phyloP scores from a whole-genome alignment of 35 echinoderm and acorn worm species.

The Diadema setosum region DNA sequence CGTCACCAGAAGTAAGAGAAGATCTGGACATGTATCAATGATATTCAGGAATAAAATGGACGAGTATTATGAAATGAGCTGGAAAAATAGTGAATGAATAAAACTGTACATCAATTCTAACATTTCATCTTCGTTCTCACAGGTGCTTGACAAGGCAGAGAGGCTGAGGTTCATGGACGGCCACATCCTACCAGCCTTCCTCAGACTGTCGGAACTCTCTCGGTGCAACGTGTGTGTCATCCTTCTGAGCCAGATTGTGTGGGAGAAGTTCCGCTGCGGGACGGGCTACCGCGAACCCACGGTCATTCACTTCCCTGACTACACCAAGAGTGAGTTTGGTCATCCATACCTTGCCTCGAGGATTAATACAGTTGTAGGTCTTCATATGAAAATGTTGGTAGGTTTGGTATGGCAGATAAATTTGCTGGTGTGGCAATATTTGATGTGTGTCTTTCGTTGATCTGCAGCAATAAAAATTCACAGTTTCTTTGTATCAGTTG shows the following conservation, averaged over 20 bases:
- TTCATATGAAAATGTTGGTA: too few relatives aligned
- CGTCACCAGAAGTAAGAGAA: too few relatives aligned
- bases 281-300: slow-evolving; percentile 71
- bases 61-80: too few relatives aligned
- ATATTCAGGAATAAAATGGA: too few relatives aligned
- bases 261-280: slow-evolving; percentile 81
- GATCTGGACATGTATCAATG: too few relatives aligned
- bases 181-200: slow-evolving; percentile 74
- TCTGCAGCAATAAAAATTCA: background rate
- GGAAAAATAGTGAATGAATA: too few relatives aligned
- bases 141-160: slow-evolving; percentile 96
- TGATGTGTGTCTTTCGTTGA: background rate
- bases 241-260: slow-evolving; percentile 83
- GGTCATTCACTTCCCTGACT: slow-evolving; percentile 85
- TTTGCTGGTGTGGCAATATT: background rate
- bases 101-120: too few relatives aligned
- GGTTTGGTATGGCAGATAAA: background rate
- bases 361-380: too few relatives aligned
- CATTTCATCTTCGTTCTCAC: too few relatives aligned
- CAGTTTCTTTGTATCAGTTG: too few relatives aligned
- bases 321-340: slow-evolving; percentile 83
- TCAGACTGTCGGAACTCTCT: slow-evolving; percentile 74
- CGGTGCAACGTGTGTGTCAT: slow-evolving; percentile 89
- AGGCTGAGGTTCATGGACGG: slow-evolving; percentile 88
- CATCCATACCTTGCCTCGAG: too few relatives aligned